A percentile compares a stretch with the other conserved stretches of the same genome.
These are phyloP conservation scores for Hoplias malabaricus DNA, from an alignment of 2,113 vertebrate species.

Conservation along the genomic window DNA sequence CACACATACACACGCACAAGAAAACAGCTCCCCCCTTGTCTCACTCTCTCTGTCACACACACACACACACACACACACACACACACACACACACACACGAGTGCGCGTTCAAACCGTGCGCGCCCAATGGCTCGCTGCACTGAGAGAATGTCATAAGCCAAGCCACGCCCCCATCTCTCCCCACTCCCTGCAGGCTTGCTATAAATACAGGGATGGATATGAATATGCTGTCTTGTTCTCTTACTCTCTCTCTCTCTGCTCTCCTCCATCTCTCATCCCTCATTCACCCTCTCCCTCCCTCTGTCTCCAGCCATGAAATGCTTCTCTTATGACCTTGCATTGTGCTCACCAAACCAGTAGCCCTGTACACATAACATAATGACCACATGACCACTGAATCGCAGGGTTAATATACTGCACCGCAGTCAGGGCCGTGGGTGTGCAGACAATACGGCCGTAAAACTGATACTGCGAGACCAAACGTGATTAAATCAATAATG, in stretches of 20 bases:
- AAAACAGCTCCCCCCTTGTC: slow-evolving; percentile 53
- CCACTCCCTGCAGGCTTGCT: slow-evolving; percentile 71
- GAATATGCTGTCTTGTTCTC: slow-evolving; percentile 76
- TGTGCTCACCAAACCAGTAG: slow-evolving; percentile 50
- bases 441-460: slow-evolving; percentile 39
- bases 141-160: slow-evolving; percentile 60
- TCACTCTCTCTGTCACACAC: slow-evolving; percentile 54
- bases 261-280: slow-evolving; percentile 24
- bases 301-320: slow-evolving; percentile 52
- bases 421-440: slow-evolving; percentile 29
- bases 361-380: slow-evolving; percentile 28
- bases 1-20: slow-evolving; percentile 43
- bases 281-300: slow-evolving; percentile 15
- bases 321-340: slow-evolving; percentile 74
- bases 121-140: slow-evolving; percentile 59
- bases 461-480: slow-evolving; percentile 8
- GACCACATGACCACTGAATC: slow-evolving; percentile 15
- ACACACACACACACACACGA: slow-evolving; percentile 9
- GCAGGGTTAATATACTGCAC: slow-evolving; percentile 47
- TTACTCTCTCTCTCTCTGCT: slow-evolving; percentile 56
- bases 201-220: slow-evolving; percentile 80
- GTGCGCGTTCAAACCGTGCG: slow-evolving; percentile 28
- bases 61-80: slow-evolving; percentile 24
- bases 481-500: slow-evolving; percentile 28
- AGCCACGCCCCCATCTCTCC: slow-evolving; percentile 67